Conservation (phyloP, 2,888 invertebrate genomes). For the Chrysina gloriosa region DNA sequence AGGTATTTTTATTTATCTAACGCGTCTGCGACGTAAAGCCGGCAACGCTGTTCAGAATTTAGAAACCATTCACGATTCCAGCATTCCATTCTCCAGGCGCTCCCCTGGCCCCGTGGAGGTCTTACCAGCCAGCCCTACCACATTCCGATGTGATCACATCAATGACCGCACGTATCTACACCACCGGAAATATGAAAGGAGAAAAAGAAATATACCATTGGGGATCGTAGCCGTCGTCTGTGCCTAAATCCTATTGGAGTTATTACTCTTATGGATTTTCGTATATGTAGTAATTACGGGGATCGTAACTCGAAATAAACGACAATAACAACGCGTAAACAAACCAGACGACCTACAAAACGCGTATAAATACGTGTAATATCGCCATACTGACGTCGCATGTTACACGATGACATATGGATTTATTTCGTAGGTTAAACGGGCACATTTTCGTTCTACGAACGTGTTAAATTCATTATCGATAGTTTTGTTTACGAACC, state of each 20-base stretch:
- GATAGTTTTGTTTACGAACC: slow-evolving; percentile 23
- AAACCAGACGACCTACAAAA: slow-evolving; percentile 24
- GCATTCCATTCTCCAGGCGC: slow-evolving; percentile 61
- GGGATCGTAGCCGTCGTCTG: slow-evolving; percentile 31
- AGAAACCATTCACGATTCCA: slow-evolving; percentile 65
- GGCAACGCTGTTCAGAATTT: slow-evolving; percentile 49
- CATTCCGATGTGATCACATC: slow-evolving; percentile 66
- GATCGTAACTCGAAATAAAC: too few relatives aligned
- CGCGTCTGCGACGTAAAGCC: background rate
- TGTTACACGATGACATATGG: slow-evolving; percentile 23
- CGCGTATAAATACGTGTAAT: background rate
- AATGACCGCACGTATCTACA: slow-evolving; percentile 60
- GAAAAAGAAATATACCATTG: slow-evolving; percentile 39
- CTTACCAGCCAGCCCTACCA: slow-evolving; percentile 61
- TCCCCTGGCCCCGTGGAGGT: slow-evolving; percentile 53
- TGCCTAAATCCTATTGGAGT: background rate
- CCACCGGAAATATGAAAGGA: slow-evolving; percentile 60
- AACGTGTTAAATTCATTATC: background rate
- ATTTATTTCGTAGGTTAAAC: slow-evolving; percentile 9
- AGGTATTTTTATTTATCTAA: slow-evolving; percentile 23
- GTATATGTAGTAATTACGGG: too few relatives aligned
- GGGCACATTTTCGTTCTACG: background rate
- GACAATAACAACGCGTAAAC: background rate
- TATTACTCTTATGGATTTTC: too few relatives aligned
- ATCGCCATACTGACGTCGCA: slow-evolving; percentile 24